Conservation (phyloP, 2,797 vertebrate species). For the Argyrosomus regius region DNA sequence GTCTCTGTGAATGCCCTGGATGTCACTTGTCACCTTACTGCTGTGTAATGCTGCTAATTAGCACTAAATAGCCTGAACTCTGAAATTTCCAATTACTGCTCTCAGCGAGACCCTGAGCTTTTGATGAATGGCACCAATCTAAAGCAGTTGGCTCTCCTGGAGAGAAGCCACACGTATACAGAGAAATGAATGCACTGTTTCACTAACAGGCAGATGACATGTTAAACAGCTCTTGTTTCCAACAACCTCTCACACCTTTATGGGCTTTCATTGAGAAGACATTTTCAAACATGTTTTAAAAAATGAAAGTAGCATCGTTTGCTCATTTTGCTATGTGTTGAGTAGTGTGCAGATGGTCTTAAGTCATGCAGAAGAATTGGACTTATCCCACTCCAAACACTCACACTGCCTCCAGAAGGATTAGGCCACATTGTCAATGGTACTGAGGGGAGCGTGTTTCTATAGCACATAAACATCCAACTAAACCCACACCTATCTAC, state of each 20-base stretch:
- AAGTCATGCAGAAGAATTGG: constrained; percentile 62
- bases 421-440: constrained; percentile 38
- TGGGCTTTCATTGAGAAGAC: constrained; percentile 26
- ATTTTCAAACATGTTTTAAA: background rate
- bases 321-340: constrained; percentile 29
- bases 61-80: constrained; percentile 68
- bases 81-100: constrained; percentile 76
- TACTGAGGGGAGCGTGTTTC: constrained; percentile 27
- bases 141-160: constrained; percentile 39
- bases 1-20: constrained; percentile 44
- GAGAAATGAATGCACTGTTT: constrained; percentile 22
- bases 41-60: constrained; percentile 74
- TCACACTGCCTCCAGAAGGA: constrained; percentile 64
- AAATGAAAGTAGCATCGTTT: constrained; percentile 9
- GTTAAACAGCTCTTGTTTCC: constrained; percentile 25
- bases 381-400: constrained; percentile 62
- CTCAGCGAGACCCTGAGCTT: constrained; percentile 58
- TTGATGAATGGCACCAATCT: constrained; percentile 62
- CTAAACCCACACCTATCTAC: constrained; percentile 44
- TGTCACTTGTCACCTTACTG: constrained; percentile 74
- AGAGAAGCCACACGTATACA: constrained; percentile 33
- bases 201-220: constrained; percentile 21
- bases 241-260: background rate
- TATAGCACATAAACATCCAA: constrained; percentile 8
- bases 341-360: constrained; percentile 63